A percentile compares a stretch with the other conserved stretches of the same genome.
Evolutionary conservation across 2,888 invertebrate genomes (phyloP).

Genomic region (Trichopoda pennipes): DNA sequence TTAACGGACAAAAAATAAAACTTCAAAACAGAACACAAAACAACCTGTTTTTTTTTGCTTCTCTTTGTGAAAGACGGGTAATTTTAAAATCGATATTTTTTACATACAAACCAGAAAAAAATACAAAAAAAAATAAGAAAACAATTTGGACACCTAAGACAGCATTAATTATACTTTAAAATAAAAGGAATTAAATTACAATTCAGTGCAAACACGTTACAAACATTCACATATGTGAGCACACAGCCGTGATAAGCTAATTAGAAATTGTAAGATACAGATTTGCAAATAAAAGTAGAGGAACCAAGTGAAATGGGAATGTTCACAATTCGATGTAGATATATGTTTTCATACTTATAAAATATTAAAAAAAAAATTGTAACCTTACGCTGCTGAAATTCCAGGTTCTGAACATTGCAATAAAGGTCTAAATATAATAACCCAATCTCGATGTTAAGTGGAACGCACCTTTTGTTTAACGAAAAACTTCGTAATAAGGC

Average conservation of each 20-base stretch:
- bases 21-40: conserved; percentile 1
- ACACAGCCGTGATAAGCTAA: not conserved
- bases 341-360: too few relatives aligned
- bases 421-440: too few relatives aligned
- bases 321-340: too few relatives aligned
- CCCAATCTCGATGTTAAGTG: too few relatives aligned
- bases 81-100: conserved; percentile 54
- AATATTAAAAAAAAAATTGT: too few relatives aligned
- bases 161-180: conserved; percentile 63
- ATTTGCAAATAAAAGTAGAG: too few relatives aligned
- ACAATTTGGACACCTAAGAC: conserved; percentile 61
- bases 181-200: conserved; percentile 65
- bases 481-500: too few relatives aligned
- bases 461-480: too few relatives aligned
- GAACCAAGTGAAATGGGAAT: too few relatives aligned
- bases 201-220: conserved; percentile 11
- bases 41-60: conserved; percentile 5
- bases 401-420: too few relatives aligned
- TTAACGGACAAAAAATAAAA: conserved; percentile 17
- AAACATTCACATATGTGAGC: not conserved
- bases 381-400: too few relatives aligned
- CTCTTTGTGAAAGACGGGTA: conserved; percentile 3
- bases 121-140: conserved; percentile 2
- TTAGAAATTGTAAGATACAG: not conserved
- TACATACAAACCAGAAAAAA: conserved; percentile 12